Conservation (phyloP, 2,888 invertebrate species). For the Chrysolina haemoptera region DNA sequence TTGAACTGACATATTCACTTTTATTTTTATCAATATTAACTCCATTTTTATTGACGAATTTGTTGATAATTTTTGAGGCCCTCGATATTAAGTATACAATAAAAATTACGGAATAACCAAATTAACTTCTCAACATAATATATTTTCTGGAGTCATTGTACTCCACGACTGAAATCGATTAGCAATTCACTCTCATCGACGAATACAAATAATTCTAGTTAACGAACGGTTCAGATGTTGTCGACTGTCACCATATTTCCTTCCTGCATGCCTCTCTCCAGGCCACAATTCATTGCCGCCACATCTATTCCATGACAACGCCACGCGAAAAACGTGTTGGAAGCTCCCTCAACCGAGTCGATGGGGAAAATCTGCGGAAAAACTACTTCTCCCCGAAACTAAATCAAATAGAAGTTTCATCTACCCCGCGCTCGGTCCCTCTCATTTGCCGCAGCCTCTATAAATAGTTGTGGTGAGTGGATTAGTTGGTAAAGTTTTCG, state of each 20-base stretch:
- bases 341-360: conserved; percentile 12
- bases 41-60: no score
- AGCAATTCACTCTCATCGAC: background rate
- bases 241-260: conserved; percentile 7
- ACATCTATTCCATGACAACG: conserved; percentile 7
- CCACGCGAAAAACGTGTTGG: conserved; percentile 22
- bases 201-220: background rate
- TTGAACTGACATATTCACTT: no score
- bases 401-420: conserved; percentile 18
- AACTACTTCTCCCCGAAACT: conserved; percentile 20
- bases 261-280: background rate
- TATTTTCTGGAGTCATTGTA: background rate
- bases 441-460: conserved; percentile 29
- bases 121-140: no score
- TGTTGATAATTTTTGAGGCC: no score
- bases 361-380: conserved; percentile 22
- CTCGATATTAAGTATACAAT: no score
- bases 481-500: conserved; percentile 59
- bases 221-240: conserved; percentile 9
- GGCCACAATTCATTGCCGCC: conserved; percentile 18
- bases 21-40: no score
- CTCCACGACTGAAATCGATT: background rate
- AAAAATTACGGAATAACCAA: no score
- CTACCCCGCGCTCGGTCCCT: background rate
- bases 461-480: conserved; percentile 58